A percentile compares a stretch with the other conserved stretches of the same genome.
phyloP scores from a whole-genome alignment of 2,888 invertebrate species.

The Coleophora deauratella region DNA sequence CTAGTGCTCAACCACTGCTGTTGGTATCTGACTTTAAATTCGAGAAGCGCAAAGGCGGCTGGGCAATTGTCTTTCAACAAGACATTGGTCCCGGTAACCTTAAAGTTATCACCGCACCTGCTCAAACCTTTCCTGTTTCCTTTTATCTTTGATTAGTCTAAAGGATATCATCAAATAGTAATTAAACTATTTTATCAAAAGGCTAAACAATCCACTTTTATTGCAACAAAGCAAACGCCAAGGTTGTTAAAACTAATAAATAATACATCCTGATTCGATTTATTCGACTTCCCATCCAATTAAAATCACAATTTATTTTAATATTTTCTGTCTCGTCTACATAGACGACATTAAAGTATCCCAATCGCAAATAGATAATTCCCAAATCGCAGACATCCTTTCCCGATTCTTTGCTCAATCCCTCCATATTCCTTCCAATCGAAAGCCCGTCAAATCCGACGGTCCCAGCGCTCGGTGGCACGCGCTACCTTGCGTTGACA shows the following conservation, averaged over 20 bases:
- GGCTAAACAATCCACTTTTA: too few species aligned
- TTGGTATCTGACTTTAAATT: conserved; percentile 48
- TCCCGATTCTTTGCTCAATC: conserved; percentile 5
- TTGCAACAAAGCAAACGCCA: too few species aligned
- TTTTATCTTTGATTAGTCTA: neutral
- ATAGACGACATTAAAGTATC: too few species aligned
- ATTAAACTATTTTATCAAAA: too few species aligned
- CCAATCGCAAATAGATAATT: too few species aligned
- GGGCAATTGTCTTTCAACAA: conserved; percentile 71
- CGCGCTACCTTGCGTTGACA: conserved; percentile 40
- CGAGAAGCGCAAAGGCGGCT: conserved; percentile 49
- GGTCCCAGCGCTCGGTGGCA: conserved; percentile 32
- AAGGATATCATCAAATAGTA: neutral
- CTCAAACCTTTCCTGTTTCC: conserved; percentile 1
- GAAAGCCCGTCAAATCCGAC: conserved; percentile 1
- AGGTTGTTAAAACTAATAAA: too few species aligned
- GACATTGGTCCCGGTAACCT: conserved; percentile 63
- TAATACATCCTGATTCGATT: too few species aligned
- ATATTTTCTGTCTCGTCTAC: too few species aligned
- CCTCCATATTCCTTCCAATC: conserved; percentile 8
- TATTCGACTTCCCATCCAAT: too few species aligned
- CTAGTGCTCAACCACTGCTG: conserved; percentile 63
- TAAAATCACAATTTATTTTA: too few species aligned
- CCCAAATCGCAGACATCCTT: too few species aligned
- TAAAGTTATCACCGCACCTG: conserved; percentile 4